These are phyloP conservation scores for Intellagama lesueurii DNA, from an alignment of 2,797 vertebrate genomes.

Conservation along the genomic window DNA sequence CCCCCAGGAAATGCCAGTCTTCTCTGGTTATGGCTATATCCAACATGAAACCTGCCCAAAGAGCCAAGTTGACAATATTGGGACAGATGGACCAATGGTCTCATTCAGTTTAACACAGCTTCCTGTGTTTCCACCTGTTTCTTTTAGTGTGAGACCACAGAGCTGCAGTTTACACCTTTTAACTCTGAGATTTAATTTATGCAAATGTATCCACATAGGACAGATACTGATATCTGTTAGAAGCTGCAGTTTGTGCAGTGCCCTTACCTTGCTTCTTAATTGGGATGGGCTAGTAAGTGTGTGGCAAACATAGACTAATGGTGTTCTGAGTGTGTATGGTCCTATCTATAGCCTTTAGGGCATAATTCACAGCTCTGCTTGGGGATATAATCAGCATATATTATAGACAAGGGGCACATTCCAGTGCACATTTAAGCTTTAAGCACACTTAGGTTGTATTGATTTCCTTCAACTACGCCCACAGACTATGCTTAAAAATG, in stretches of 20 bases:
- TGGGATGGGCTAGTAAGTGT: background rate
- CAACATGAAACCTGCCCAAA: too few relatives aligned
- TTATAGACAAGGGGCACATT: slow-evolving; percentile 13
- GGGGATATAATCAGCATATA: background rate
- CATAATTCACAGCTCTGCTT: background rate
- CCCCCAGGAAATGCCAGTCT: too few relatives aligned
- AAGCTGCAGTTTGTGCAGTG: background rate
- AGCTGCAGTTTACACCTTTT: background rate
- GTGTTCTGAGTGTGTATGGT: background rate
- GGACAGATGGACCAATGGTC: too few relatives aligned
- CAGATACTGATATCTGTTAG: background rate
- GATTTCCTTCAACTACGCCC: background rate
- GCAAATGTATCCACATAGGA: background rate
- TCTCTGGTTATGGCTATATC: too few relatives aligned
- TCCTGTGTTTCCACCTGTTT: background rate
- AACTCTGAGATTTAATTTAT: background rate
- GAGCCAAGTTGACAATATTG: background rate
- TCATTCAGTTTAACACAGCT: too few relatives aligned
- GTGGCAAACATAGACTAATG: background rate
- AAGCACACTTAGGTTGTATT: background rate
- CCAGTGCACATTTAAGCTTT: slow-evolving; percentile 1
- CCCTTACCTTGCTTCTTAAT: background rate
- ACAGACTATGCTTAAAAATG: background rate
- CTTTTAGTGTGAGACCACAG: background rate
- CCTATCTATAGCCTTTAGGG: background rate